Base-by-base conservation (phyloP, 2,113 vertebrate genomes). In the Plestiodon gilberti region DNA sequence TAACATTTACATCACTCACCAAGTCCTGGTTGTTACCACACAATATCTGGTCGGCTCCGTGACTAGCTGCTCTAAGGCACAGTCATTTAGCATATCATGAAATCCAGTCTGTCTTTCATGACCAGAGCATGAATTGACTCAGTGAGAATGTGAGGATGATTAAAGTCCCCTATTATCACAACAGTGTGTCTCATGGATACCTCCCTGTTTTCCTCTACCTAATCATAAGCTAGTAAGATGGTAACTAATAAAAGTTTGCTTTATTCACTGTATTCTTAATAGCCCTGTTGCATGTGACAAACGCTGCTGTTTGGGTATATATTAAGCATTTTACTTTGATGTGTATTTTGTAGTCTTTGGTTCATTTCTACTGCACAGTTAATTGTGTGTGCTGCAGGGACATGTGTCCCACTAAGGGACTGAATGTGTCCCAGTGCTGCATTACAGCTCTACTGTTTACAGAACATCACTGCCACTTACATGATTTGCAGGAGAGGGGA, bases 251-350 rank as follows among this genome's bases (percentile, higher is more conserved):
- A 13, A n/a, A 5, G 3, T 64, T 70, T 38, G 15, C 38, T 22
- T 33, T 8, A 13, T 59, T 28, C 7, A 14, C 65, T 62, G 43
- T 40, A 75, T 48, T 88, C 82, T 81, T 77, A 86, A 62, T 76
- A 93, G 84, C 33, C 2, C 35, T 35, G 17, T 3, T 25, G 78
- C 90, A 89, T 81, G 65, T 78, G 87, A 0, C 35, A 83, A 70
- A 87, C 82, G 64, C 83, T 77, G 81, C 88, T 90, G 83, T 30
- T 55, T 80, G 75, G 87, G 78, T 78, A 89, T 67, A 89, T 67
- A 7, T 1, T 8, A 35, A n/a, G 76, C 30, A 40, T 87, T 25
- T 87, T 81, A 85, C 35, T 28, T 71, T 69, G 74, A 28, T 1
- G 0, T 0, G 6, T 38, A 1, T 87, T 92, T 75, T 69, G 89